Evolutionary conservation across 1,140 invertebrate genomes (phyloP), one percentile per base, ranked within the genome.

Genomic region (Drosophila funebris): DNA sequence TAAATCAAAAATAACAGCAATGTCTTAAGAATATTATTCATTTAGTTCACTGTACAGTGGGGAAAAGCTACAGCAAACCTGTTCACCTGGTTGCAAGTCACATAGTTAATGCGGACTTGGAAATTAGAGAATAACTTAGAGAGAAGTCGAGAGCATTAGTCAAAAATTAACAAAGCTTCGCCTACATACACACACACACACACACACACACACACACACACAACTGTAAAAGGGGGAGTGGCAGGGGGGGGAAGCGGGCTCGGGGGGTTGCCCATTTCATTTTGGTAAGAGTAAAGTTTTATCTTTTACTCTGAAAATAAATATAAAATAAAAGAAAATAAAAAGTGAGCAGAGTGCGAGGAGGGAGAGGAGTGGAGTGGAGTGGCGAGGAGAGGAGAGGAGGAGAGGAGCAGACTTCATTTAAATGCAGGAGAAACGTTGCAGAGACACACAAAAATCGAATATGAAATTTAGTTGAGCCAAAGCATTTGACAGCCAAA

Each of bases 381-480:
- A 31, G 54, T n/a, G n/a, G 31, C 9, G 44, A 29, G 16, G 36
- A 11, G 3, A 29, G 18, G 44, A 33, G 44, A n/a, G n/a, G 9
- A 52, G n/a, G 24, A 41, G 11, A 36, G 7, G 46, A 31, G 54
- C 22, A 13, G 56, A 72, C 79, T 84, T 83, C 80, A 83, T 83
- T 83, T 76, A 78, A 87, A 87, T 87, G 78, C 76, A 85, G 63
- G 37, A 69, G 76, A 64, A 64, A 62, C 63, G 44, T 37, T 44
- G 56, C 22, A 68, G 58, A 60, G 24, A 71, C 58, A 71, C 39
- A 61, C 50, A 61, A 60, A 75, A 80, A 77, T 85, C 66, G 82
- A 81, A 85, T 85, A 85, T 85, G 82, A 85, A 85, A 81, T 81
- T 85, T 69, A 78, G 74, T 84, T 80, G 73, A 80, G 78, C 76